phyloP scores from a whole-genome alignment of 2,797 vertebrate species.

The Amblyraja radiata region DNA sequence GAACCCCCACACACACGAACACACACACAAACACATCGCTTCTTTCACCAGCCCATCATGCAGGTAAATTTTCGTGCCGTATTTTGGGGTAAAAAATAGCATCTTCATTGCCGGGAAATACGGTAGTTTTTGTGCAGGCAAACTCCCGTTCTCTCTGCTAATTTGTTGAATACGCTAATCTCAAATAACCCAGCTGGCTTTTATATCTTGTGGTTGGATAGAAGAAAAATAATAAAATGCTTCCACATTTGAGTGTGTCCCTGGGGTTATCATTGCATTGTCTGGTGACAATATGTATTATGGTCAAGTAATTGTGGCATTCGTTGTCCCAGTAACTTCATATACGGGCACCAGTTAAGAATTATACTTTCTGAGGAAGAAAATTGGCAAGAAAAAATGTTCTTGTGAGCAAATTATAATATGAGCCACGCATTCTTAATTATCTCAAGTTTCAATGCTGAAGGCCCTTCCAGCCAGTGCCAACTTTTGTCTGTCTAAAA shows the following conservation, averaged over 20 bases:
- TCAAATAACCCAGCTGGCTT: neutral
- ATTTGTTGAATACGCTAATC: neutral
- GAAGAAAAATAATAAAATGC: neutral
- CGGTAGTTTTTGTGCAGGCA: no score
- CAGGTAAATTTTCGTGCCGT: no score
- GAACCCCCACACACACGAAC: no score
- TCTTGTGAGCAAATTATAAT: neutral
- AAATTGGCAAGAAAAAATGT: neutral
- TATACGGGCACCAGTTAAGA: neutral
- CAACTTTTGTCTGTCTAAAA: neutral
- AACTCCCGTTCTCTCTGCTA: no score
- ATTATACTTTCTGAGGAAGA: neutral
- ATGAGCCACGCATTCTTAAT: neutral
- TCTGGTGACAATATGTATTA: neutral
- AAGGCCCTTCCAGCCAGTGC: neutral
- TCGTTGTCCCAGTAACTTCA: neutral
- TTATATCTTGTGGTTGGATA: neutral
- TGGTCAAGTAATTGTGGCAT: neutral
- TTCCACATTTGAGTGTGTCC: neutral
- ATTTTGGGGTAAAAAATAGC: no score
- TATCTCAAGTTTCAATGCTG: neutral
- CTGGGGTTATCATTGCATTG: neutral
- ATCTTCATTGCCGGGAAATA: no score
- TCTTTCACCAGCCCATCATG: no score
- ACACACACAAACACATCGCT: no score